Conservation (phyloP, 64 coral and sea anemone species). For the Porites australiensis region DNA sequence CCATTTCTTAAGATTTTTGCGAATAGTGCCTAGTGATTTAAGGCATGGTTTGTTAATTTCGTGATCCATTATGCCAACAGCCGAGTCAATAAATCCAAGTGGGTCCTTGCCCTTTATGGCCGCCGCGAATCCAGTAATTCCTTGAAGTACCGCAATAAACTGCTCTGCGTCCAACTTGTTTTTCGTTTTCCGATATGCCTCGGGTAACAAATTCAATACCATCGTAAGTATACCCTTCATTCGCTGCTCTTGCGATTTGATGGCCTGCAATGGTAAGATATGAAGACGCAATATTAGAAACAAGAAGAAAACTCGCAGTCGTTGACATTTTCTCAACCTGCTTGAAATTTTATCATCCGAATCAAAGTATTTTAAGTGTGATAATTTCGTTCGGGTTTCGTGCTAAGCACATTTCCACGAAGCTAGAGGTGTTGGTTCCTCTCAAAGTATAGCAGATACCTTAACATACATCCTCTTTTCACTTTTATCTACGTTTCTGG, state of each 20-base stretch:
- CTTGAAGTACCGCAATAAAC: not conserved
- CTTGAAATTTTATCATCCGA: too few relatives aligned
- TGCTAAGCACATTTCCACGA: not conserved
- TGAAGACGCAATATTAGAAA: too few relatives aligned
- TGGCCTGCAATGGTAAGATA: too few relatives aligned
- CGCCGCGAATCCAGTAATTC: not conserved
- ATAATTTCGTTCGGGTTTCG: too few relatives aligned
- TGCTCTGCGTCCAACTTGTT: not conserved
- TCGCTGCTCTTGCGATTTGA: not conserved
- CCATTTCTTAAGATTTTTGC: not conserved
- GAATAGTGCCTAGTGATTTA: not conserved
- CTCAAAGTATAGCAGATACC: not conserved
- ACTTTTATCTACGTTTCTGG: not conserved
- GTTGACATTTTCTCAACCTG: too few relatives aligned
- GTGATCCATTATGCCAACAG: not conserved
- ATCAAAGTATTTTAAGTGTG: too few relatives aligned
- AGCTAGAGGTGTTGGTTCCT: too few relatives aligned
- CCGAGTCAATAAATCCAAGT: not conserved
- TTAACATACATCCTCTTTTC: not conserved
- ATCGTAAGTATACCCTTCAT: not conserved
- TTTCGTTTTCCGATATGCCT: not conserved
- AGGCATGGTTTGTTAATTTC: not conserved
- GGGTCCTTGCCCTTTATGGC: not conserved
- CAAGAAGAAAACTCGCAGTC: too few relatives aligned
- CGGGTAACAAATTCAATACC: not conserved